A percentile compares a stretch with the other conserved stretches of the same genome.
Evolutionary conservation across 2,113 vertebrate genomes (phyloP).

Genomic region (Podocnemis expansa): DNA sequence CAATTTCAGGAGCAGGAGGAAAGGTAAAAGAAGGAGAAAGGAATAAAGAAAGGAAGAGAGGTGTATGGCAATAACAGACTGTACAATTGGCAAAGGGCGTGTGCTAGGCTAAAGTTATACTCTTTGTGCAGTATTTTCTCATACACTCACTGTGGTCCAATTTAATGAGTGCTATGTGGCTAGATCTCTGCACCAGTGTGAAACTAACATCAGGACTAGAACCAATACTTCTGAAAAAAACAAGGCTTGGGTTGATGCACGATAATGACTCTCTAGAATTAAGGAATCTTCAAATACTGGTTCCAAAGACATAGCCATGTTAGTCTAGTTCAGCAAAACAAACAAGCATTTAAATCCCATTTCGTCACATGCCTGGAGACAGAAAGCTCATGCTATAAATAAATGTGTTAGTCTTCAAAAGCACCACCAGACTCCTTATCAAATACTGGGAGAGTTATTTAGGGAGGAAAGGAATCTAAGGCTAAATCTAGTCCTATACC

Average conservation of each 20-base stretch:
- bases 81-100: background rate
- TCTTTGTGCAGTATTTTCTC: background rate
- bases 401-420: no score
- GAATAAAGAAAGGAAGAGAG: background rate
- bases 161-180: background rate
- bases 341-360: no score
- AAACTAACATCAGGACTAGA: rapidly evolving
- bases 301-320: no score
- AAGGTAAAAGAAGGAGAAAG: rapidly evolving
- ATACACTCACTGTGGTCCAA: background rate
- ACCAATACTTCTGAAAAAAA: background rate
- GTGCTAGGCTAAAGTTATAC: background rate
- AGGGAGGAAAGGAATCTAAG: background rate
- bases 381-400: no score
- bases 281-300: background rate
- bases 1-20: background rate
- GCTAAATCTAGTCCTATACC: background rate
- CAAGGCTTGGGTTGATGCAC: background rate
- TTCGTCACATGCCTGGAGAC: no score
- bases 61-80: background rate
- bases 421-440: no score
- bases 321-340: no score
- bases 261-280: background rate
- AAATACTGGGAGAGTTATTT: background rate
- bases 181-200: rapidly evolving